phyloP scores from a whole-genome alignment of 2,888 invertebrate genomes.

The Selenia dentaria region DNA sequence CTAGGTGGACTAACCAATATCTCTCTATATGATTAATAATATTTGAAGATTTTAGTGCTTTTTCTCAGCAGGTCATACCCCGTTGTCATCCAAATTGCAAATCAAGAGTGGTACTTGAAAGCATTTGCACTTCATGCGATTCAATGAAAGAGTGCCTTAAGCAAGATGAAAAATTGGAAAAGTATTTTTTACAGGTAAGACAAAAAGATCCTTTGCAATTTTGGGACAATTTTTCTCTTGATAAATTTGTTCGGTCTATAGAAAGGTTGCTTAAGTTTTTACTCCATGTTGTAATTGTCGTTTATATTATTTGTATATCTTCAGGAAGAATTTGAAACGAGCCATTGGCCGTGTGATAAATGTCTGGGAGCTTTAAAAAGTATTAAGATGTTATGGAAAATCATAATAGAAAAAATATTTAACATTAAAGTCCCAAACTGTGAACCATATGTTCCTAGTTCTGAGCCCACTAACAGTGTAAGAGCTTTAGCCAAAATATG shows the following conservation, averaged over 20 bases:
- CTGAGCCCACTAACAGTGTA: conserved; percentile 43
- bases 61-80: conserved; percentile 47
- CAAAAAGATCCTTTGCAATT: too few species aligned
- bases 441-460: conserved; percentile 35
- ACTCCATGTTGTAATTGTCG: too few species aligned
- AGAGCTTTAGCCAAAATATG: conserved; percentile 57
- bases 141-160: conserved; percentile 64
- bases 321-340: conserved; percentile 74
- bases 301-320: too few species aligned
- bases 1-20: too few species aligned
- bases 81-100: conserved; percentile 70
- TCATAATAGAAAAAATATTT: conserved; percentile 68
- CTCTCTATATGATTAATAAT: too few species aligned
- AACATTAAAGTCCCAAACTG: conserved; percentile 49
- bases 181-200: conserved; percentile 68
- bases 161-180: conserved; percentile 54
- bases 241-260: too few species aligned
- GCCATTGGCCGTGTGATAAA: conserved; percentile 73
- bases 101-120: conserved; percentile 67
- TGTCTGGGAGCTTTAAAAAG: conserved; percentile 72
- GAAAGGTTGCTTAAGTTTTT: too few species aligned
- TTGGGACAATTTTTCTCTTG: too few species aligned
- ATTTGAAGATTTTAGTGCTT: too few species aligned
- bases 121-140: conserved; percentile 63
- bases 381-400: conserved; percentile 75